Conservation (phyloP, 2,113 vertebrate species). For the Regulus satrapa region DNA sequence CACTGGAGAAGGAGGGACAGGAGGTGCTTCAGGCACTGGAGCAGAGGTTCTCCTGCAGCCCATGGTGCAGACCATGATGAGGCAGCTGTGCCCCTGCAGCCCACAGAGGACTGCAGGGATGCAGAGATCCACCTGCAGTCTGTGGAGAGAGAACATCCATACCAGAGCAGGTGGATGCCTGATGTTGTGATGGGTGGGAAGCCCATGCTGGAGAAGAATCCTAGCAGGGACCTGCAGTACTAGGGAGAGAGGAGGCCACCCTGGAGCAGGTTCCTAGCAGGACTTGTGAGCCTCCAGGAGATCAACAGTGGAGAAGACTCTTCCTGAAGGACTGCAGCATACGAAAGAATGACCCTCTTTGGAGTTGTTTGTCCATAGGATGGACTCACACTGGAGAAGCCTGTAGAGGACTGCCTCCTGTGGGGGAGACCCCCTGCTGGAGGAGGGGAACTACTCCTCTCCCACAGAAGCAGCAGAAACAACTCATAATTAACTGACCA, state of each 20-base stretch:
- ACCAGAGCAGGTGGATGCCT: neutral
- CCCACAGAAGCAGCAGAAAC: neutral
- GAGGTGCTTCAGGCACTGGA: accelerated
- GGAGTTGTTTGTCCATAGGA: neutral
- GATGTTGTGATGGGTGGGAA: neutral
- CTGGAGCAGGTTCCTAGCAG: neutral
- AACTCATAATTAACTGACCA: neutral
- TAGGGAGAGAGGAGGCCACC: neutral
- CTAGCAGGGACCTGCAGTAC: neutral
- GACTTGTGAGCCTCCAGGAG: accelerated
- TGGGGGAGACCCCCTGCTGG: neutral
- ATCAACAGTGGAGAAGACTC: accelerated
- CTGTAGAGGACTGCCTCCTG: neutral
- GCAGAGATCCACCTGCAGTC: neutral
- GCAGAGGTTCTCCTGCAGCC: neutral
- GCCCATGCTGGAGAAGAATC: neutral
- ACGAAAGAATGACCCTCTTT: neutral
- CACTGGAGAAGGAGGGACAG: neutral
- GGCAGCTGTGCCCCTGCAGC: neutral
- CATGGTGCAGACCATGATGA: accelerated
- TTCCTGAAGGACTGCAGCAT: neutral
- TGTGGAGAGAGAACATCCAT: neutral
- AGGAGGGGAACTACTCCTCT: neutral
- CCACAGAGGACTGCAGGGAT: neutral
- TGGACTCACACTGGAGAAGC: neutral